Evolutionary conservation across 1,140 invertebrate genomes (phyloP).

Genomic region (Drosophila varians): DNA sequence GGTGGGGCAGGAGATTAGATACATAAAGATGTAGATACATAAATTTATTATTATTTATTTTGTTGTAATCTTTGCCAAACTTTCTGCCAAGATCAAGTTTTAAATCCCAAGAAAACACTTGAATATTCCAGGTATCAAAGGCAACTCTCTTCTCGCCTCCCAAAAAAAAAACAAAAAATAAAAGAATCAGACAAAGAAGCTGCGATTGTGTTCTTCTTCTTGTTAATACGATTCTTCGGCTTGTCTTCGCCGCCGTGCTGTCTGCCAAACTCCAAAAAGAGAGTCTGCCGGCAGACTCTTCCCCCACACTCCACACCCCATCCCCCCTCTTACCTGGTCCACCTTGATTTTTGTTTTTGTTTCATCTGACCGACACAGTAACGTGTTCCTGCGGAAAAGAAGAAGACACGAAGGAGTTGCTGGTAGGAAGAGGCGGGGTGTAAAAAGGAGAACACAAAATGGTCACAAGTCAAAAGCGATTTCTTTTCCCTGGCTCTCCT

Average conservation of each 20-base stretch:
- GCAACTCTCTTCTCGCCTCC: background rate
- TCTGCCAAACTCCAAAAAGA: conserved; percentile 51
- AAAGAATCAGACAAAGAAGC: conserved; percentile 30
- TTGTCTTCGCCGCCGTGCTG: conserved; percentile 49
- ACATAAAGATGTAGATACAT: too few relatives aligned
- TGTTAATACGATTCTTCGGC: conserved; percentile 10
- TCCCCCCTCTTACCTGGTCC: conserved; percentile 19
- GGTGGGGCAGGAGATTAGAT: too few relatives aligned
- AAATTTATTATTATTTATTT: too few relatives aligned
- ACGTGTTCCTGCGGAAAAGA: conserved; percentile 49
- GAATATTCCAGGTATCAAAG: conserved; percentile 81
- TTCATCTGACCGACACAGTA: conserved; percentile 70
- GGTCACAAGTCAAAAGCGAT: conserved; percentile 78
- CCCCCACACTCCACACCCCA: background rate
- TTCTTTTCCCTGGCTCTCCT: conserved; percentile 30
- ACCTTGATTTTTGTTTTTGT: conserved; percentile 51
- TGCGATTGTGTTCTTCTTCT: conserved; percentile 17
- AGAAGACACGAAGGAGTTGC: conserved; percentile 15
- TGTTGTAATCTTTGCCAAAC: background rate
- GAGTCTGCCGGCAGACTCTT: conserved; percentile 33
- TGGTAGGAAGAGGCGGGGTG: conserved; percentile 2
- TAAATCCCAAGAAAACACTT: conserved; percentile 81
- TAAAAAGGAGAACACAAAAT: conserved; percentile 59
- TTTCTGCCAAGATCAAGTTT: conserved; percentile 17
- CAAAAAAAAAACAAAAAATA: conserved; percentile 22